Base-by-base conservation (phyloP, 2,888 invertebrate species). In the Hydraecia micacea region DNA sequence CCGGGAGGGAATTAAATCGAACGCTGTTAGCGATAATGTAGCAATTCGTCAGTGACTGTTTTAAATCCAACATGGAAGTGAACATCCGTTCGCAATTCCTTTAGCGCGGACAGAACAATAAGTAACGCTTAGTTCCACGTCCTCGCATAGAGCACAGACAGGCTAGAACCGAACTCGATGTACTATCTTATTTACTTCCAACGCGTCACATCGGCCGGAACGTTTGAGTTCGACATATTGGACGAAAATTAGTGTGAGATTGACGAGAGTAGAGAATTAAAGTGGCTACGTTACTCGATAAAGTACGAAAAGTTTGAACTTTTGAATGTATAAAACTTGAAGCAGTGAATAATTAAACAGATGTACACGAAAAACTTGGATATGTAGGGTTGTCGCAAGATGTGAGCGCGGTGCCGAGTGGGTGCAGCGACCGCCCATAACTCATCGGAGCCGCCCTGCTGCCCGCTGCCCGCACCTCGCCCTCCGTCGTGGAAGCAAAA, bases 31-130 rank as follows among this genome's bases (percentile, higher is more conserved):
- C 94, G 93, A 93, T 95, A 95, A 95, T 95, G 95, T 93, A 92
- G 93, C 94, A 86, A 95, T 95, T 93, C 92, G 92, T 95, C 95
- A 95, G 93, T 94, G 95, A 92, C 94, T 92, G 92, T 90, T 93
- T 93, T 94, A 95, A 95, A 93, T 94, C 95, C 93, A 90, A 91
- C 91, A 90, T 90, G 92, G 92, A 92, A 93, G 93, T 91, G 91
- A 93, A 89, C 93, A 92, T 93, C 92, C 93, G 91, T 87, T 89
- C 88, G 93, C 93, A 92, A 94, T 93, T 93, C 91, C 91, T 93
- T 93, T 90, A 91, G 87, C 89, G 91, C 89, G 90, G 93, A 92
- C 92, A 90, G 92, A 90, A 93, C 92, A 91, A 93, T 94, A 94
- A 94, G 94, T 95, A 94, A 94, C 92, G 93, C 94, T 95, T 93